Base-by-base conservation (phyloP, 2,113 vertebrate species). In the Vicugna pacos region DNA sequence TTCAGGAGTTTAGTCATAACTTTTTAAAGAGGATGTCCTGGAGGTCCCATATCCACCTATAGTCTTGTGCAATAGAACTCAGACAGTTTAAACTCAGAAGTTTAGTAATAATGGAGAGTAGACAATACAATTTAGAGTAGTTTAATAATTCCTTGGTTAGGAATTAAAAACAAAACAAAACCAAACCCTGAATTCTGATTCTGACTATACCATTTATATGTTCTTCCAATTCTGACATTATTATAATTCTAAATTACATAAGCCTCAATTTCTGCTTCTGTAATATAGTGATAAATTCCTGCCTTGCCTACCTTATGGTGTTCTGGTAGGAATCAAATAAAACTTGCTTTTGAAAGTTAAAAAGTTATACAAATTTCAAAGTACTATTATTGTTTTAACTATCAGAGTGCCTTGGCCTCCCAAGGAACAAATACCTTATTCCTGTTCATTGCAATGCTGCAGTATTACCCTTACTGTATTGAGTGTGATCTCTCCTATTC, bases 51-150 rank as follows among this genome's bases (percentile, higher is more conserved):
- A 67, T 64, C 6, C 14, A 96, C 50, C 4, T 65, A 8, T 24
- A 62, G 6, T 84, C 72, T 50, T 76, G 28, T 56, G 20, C 42
- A 35, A 46, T 81, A 32, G 10, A 70, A 76, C 28, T 93, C 12
- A 89, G n/a, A 46, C 32, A 85, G 30, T 79, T 42, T 42, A 42
- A 42, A 42, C 38, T 42, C 38, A 42, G 24, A 77, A 54, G 24
- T 93, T 92, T 46, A 86, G 10, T 86, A 95, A 79, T 83, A 96
- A n/a, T 89, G 26, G n/a, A 87, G 46, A 83, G 32, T 48, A 82
- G 7, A 89, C 16, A 67, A 48, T 86, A 58, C 12, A 79, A 38
- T 93, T 92, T 89, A 87, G 35, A 86, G 8, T 77, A 89, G 28
- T 12, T 72, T 96, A 76, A 79, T 72, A 76, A 76, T 89, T 10